phyloP scores from a whole-genome alignment of 2,888 invertebrate genomes.

The Agrenia bidenticulata region DNA sequence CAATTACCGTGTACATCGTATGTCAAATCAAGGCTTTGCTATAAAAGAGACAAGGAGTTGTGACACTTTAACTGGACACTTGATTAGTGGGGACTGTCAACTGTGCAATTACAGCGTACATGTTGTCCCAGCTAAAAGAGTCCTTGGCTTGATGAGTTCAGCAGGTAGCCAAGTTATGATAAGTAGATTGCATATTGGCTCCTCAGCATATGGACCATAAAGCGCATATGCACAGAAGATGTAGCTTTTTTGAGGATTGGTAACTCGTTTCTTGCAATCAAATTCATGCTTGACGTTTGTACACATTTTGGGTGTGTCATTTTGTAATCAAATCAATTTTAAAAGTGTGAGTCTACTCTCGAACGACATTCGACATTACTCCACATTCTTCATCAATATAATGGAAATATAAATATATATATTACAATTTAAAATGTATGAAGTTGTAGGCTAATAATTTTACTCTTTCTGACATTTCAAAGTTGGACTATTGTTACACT shows the following conservation, averaged over 20 bases:
- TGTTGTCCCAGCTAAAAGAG: no score
- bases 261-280: constrained; percentile 20
- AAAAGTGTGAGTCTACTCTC: background rate
- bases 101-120: no score
- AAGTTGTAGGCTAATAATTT: constrained; percentile 5
- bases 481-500: background rate
- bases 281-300: constrained; percentile 13
- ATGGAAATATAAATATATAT: no score
- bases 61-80: background rate
- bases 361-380: no score
- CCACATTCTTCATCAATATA: no score
- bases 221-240: no score
- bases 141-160: no score
- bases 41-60: background rate
- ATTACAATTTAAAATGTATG: background rate
- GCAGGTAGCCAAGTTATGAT: no score
- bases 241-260: constrained; percentile 15
- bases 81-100: no score
- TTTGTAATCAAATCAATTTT: constrained; percentile 3
- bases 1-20: background rate
- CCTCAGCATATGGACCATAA: no score
- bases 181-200: no score
- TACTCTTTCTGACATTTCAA: background rate
- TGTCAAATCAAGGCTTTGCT: background rate
- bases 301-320: constrained; percentile 15